Percentiles rank a stretch among this genome's conserved stretches.
Conservation (phyloP, 2,113 vertebrate genomes). For the Meleagris gallopavo region DNA sequence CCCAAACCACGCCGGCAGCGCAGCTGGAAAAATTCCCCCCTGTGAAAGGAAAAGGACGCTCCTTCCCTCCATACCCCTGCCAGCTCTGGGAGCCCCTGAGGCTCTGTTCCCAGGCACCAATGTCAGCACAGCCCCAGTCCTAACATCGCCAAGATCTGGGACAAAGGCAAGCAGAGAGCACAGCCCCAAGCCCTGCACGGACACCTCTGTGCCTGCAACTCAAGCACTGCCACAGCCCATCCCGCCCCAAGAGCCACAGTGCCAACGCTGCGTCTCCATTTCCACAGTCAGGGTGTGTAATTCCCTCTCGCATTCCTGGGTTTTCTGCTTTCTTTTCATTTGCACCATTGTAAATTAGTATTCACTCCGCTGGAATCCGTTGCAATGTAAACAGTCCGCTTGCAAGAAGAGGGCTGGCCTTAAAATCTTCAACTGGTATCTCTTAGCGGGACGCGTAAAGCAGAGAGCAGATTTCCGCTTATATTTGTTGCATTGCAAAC, state of each 20-base stretch:
- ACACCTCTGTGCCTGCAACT: not conserved
- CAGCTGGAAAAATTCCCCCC: not conserved
- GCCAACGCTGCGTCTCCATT: not conserved
- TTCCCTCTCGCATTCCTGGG: not conserved
- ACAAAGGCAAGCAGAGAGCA: not conserved
- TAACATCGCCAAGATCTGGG: not conserved
- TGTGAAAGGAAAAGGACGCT: not conserved
- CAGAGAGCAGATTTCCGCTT: conserved; percentile 36
- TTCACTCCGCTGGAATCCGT: not conserved
- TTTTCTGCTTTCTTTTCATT: conserved; percentile 37
- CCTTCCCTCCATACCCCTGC: not conserved
- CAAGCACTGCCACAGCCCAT: not conserved
- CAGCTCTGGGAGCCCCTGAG: not conserved
- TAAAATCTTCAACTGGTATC: not conserved
- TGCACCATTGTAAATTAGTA: not conserved
- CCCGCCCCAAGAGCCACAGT: not conserved
- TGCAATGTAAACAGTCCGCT: not conserved
- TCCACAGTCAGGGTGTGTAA: not conserved
- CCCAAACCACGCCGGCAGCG: not conserved
- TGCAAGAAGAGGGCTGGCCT: not conserved
- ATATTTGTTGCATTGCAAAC: conserved; percentile 63
- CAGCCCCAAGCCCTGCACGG: not conserved
- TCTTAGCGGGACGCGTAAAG: not conserved
- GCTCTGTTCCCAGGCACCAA: not conserved
- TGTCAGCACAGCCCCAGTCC: not conserved